These are phyloP conservation scores for Dasyprocta punctata DNA, from an alignment of 2,113 vertebrate genomes.

Conservation along the genomic window DNA sequence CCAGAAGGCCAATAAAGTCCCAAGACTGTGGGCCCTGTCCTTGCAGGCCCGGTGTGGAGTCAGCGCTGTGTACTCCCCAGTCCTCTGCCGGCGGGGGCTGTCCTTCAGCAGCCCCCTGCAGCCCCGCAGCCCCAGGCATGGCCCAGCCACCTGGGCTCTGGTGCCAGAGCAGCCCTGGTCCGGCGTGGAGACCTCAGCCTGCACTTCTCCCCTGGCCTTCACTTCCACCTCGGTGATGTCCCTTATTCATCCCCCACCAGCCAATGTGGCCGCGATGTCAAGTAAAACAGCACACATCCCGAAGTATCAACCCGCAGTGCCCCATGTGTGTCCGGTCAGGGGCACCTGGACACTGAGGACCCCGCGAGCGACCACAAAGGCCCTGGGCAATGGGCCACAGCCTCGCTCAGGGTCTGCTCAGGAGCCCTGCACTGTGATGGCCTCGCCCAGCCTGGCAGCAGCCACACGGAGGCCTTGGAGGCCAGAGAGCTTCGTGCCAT, in stretches of 20 bases:
- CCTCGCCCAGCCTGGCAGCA: background rate
- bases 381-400: background rate
- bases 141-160: background rate
- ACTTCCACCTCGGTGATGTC: background rate
- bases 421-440: background rate
- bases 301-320: background rate
- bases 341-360: background rate
- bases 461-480: conserved; percentile 76
- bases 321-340: background rate
- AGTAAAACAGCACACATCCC: background rate
- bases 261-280: background rate
- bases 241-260: background rate
- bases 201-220: background rate
- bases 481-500: conserved; percentile 82
- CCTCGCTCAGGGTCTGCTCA: background rate
- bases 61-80: too few species aligned
- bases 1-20: background rate
- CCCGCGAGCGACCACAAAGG: background rate
- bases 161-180: background rate
- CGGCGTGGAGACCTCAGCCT: background rate
- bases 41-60: background rate
- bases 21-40: background rate
- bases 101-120: too few species aligned
- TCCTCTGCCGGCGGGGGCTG: accelerated
- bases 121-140: background rate